Evolutionary conservation across 1,140 invertebrate genomes (phyloP).

Genomic region (Zophobas atratus): DNA sequence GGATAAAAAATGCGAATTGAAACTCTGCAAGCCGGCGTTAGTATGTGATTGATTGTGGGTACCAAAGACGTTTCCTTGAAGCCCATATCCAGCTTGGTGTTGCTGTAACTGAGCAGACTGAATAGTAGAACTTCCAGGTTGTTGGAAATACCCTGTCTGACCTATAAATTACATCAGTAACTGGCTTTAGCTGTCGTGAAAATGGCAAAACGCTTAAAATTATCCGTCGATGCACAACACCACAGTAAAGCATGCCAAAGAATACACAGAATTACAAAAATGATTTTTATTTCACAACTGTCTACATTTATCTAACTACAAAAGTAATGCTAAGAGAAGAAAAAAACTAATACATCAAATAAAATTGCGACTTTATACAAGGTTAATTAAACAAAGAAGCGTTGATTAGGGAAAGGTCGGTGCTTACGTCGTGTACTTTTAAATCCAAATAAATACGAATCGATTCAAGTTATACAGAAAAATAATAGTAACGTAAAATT

Average conservation of each 20-base stretch:
- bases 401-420: constrained; percentile 3
- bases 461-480: constrained; percentile 9
- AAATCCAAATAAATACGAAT: neutral
- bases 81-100: constrained; percentile 65
- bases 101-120: constrained; percentile 63
- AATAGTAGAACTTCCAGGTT: constrained; percentile 63
- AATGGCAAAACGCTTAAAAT: constrained; percentile 21
- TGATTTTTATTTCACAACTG: constrained; percentile 40
- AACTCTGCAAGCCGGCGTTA: constrained; percentile 63
- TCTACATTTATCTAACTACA: constrained; percentile 43
- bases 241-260: constrained; percentile 42
- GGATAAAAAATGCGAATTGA: constrained; percentile 59
- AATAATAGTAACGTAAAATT: constrained; percentile 11
- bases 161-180: constrained; percentile 51
- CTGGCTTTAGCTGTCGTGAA: constrained; percentile 23
- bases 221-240: constrained; percentile 32
- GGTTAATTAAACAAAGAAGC: constrained; percentile 25
- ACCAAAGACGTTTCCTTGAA: constrained; percentile 65
- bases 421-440: constrained; percentile 15
- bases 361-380: constrained; percentile 38
- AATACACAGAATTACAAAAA: constrained; percentile 49
- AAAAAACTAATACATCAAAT: constrained; percentile 26
- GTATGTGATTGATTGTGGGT: constrained; percentile 65
- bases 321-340: constrained; percentile 36
- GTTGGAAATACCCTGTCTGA: constrained; percentile 66